Conservation (phyloP, 2,797 vertebrate species). For the Momotus momota region DNA sequence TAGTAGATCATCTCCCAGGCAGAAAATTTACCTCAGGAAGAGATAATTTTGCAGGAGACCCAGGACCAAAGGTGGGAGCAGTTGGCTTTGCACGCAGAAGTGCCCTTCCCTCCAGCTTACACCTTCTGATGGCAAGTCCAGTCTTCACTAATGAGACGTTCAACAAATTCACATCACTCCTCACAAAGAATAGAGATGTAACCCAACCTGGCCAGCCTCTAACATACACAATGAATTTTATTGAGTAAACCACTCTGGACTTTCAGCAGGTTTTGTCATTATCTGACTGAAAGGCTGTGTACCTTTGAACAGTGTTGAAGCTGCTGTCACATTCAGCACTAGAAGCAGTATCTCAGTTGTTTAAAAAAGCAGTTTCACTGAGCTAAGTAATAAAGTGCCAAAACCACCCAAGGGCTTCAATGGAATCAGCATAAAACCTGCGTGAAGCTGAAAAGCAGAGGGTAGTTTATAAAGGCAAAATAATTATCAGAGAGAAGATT, state of each 20-base stretch:
- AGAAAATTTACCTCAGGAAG: neutral
- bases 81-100: neutral
- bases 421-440: constrained; percentile 16
- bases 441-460: constrained; percentile 10
- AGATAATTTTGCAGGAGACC: neutral
- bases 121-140: neutral
- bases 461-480: constrained; percentile 17
- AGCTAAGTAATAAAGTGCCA: neutral
- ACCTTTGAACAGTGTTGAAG: neutral
- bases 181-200: neutral
- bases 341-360: neutral
- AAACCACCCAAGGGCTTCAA: neutral
- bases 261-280: neutral
- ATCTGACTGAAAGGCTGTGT: neutral
- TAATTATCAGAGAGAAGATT: neutral
- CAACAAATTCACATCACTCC: neutral
- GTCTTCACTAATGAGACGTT: neutral
- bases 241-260: neutral
- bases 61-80: neutral
- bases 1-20: neutral
- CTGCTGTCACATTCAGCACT: neutral
- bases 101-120: neutral
- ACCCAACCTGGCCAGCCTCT: neutral
- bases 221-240: neutral
- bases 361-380: neutral